Percentiles rank a stretch among this genome's conserved stretches.
Conservation (phyloP, 2,888 invertebrate species). For the Paralinhomoeus sp. region DNA sequence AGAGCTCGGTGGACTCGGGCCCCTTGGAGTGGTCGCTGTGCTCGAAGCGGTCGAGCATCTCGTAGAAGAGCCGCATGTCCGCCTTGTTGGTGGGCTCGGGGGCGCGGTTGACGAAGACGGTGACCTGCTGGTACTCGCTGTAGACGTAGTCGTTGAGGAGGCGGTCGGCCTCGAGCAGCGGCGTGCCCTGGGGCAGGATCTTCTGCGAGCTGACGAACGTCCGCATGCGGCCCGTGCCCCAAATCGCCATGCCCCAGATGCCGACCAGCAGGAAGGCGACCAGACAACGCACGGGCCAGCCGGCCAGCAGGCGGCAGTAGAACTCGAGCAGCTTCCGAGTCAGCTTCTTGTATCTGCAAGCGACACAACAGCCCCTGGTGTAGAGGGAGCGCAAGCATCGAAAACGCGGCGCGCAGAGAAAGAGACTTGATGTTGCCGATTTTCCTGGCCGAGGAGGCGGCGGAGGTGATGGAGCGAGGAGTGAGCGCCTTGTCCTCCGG, state of each 20-base stretch:
- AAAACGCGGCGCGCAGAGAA: too few species aligned
- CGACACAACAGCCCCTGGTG: neutral
- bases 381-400: neutral
- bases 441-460: too few species aligned
- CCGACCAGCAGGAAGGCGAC: neutral
- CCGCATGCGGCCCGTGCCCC: slow-evolving; percentile 5
- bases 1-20: neutral
- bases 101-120: slow-evolving; percentile 7
- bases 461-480: too few species aligned
- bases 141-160: slow-evolving; percentile 5
- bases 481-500: too few species aligned
- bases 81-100: slow-evolving; percentile 3
- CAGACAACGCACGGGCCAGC: neutral
- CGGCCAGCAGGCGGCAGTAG: neutral
- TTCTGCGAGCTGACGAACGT: slow-evolving; percentile 7
- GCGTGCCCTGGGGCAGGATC: slow-evolving; percentile 8
- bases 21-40: neutral
- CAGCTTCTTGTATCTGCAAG: neutral
- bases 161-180: slow-evolving; percentile 4
- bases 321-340: neutral
- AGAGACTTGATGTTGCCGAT: too few species aligned
- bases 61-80: slow-evolving; percentile 1
- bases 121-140: slow-evolving; percentile 7
- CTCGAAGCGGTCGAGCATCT: slow-evolving; percentile 5
- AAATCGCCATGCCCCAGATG: slow-evolving; percentile 1